Evolutionary conservation across 1,140 invertebrate genomes (phyloP).

Genomic region (Bradysia coprophila): DNA sequence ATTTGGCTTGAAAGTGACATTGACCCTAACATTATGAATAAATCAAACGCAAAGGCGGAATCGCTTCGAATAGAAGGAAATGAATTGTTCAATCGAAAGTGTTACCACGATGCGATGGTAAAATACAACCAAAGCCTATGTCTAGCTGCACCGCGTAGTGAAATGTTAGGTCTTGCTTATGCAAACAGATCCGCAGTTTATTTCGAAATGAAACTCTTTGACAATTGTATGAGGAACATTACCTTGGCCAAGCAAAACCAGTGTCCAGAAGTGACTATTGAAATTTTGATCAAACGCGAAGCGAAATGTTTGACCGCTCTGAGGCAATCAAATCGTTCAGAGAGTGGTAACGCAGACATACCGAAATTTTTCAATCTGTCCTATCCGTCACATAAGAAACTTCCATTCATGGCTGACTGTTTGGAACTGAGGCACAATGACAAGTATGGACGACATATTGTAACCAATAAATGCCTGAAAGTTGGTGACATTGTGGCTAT

Average conservation of each 20-base stretch:
- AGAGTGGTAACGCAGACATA: constrained; percentile 32
- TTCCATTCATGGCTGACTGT: constrained; percentile 35
- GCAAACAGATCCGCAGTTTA: constrained; percentile 53
- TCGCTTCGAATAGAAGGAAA: no score
- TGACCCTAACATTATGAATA: no score
- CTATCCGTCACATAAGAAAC: constrained; percentile 24
- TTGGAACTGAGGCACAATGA: constrained; percentile 34
- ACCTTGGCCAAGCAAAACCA: constrained; percentile 26
- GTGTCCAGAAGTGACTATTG: constrained; percentile 27
- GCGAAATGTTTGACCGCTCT: background rate
- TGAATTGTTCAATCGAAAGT: no score
- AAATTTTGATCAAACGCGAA: background rate
- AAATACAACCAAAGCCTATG: constrained; percentile 42
- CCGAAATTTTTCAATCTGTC: constrained; percentile 23
- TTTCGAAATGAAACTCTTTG: constrained; percentile 35
- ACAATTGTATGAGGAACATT: constrained; percentile 38
- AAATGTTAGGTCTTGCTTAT: constrained; percentile 38
- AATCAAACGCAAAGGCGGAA: no score
- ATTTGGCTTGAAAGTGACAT: no score
- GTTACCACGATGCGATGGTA: constrained; percentile 30
- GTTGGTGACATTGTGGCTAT: constrained; percentile 60
- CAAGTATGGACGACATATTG: constrained; percentile 40
- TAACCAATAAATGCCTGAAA: constrained; percentile 39
- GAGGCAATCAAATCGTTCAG: constrained; percentile 3
- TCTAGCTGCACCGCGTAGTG: constrained; percentile 29